A percentile compares a stretch with the other conserved stretches of the same genome.
Evolutionary conservation across 2,888 invertebrate species (phyloP).

Genomic region (Lasioglossum morio): DNA sequence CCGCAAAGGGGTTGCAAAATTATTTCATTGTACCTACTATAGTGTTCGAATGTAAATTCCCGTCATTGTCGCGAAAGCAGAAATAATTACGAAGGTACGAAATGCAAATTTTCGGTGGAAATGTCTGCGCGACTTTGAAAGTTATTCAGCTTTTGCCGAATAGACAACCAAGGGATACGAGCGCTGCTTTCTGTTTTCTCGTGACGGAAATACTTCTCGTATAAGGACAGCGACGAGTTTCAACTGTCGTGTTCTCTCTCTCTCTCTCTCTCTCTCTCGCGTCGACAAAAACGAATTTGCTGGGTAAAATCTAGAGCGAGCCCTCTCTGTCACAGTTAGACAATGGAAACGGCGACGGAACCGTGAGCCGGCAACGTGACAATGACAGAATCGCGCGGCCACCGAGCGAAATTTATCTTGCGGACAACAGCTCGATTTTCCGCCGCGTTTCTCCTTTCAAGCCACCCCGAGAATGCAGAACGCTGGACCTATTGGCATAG

Average conservation of each 20-base stretch:
- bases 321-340: conserved; percentile 41
- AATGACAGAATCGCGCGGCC: conserved; percentile 40
- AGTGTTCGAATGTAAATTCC: neutral
- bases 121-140: neutral
- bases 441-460: conserved; percentile 1
- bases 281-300: conserved; percentile 26
- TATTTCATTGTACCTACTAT: neutral
- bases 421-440: conserved; percentile 19
- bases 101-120: neutral
- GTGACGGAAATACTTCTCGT: conserved; percentile 68
- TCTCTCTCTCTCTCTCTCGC: neutral
- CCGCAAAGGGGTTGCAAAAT: neutral
- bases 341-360: conserved; percentile 61
- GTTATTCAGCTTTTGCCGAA: neutral
- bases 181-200: neutral
- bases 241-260: neutral
- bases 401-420: conserved; percentile 36
- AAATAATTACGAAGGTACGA: neutral
- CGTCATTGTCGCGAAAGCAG: neutral
- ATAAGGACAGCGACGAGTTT: conserved; percentile 38
- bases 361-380: conserved; percentile 37
- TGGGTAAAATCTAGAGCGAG: conserved; percentile 43
- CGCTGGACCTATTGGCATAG: neutral
- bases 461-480: neutral
- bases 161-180: neutral